Conservation (phyloP, 2,888 invertebrate species). For the Unio pictorum region DNA sequence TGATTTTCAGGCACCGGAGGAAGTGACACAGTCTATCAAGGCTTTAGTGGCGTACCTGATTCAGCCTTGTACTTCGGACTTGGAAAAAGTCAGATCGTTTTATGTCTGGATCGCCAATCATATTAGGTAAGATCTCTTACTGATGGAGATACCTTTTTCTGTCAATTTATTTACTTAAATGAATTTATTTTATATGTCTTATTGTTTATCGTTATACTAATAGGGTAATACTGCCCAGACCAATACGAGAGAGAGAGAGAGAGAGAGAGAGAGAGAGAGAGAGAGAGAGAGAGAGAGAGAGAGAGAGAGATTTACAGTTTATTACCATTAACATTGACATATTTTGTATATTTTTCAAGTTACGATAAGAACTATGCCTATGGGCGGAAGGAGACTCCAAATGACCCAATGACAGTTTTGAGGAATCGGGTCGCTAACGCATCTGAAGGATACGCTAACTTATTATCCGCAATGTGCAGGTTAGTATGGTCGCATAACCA, state of each 20-base stretch:
- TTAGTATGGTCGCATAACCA: conserved; percentile 5
- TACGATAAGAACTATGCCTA: conserved; percentile 26
- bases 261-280: too few relatives aligned
- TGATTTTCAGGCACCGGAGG: conserved; percentile 22
- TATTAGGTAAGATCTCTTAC: conserved; percentile 17
- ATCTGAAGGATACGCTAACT: conserved; percentile 34
- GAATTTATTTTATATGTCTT: too few relatives aligned
- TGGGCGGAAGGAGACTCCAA: conserved; percentile 27
- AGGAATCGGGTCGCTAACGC: conserved; percentile 22
- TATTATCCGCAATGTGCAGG: conserved; percentile 37
- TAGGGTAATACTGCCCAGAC: too few relatives aligned
- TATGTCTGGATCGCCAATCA: conserved; percentile 36
- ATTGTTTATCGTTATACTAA: too few relatives aligned
- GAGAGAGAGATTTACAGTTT: too few relatives aligned
- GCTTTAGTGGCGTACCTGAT: conserved; percentile 18
- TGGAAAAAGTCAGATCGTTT: conserved; percentile 31
- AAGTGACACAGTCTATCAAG: conserved; percentile 28
- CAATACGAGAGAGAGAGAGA: neutral
- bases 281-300: too few relatives aligned
- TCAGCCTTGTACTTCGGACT: conserved; percentile 27
- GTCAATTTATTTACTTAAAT: too few relatives aligned
- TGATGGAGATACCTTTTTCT: too few relatives aligned
- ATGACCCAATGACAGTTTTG: conserved; percentile 28
- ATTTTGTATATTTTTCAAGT: conserved; percentile 8
- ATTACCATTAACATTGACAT: too few relatives aligned